Evolutionary conservation across 53 echinoderm and acorn worm genomes (phyloP), one percentile per base, ranked within the genome.

Genomic region (Mesocentrotus franciscanus): DNA sequence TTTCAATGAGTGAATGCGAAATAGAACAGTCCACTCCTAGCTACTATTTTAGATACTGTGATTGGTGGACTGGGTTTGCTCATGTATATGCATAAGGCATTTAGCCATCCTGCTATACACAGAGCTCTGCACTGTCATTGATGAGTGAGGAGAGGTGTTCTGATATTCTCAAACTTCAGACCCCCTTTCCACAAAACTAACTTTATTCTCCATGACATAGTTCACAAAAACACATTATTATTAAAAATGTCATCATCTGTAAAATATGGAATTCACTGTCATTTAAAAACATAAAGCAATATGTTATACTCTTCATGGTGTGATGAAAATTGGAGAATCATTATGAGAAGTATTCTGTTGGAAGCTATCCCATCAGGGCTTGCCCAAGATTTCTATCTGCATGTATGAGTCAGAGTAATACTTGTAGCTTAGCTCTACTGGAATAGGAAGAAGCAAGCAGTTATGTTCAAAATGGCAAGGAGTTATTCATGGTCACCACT

Each of bases 31-130:
- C 93, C 78, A 56, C 59, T 57, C 59, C 93, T 75, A 26, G 26
- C 27, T 74, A 9, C 93, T 75, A 49, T 42, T 75, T 74, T 66
- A 26, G 32, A 78, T 24, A 36, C 59, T 93, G 78, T 93, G 75
- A 93, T 93, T 93, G 93, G 93, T 75, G n/a, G 33, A 76, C 29
- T 56, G 58, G 74, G 15, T 56, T 26, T 92, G 92, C 81, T 75
- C 78, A 93, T 93, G 93, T 78, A 59, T 93, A 93, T 93, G 27
- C 93, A 93, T 93, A n/a, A 75, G 18, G 14, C 90, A 60, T 60
- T 61, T 32, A 60, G 81, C 81, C 81, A 81, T 14, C 42, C 22
- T 81, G 74, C 81, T 81, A 42, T 42, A 42, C 81, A 81, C 81
- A 81, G 42, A 39, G 22, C 9, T 20, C 6, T 18, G 36, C 81